Conservation (phyloP, 2,113 vertebrate genomes). For the Poicephalus meyeri region DNA sequence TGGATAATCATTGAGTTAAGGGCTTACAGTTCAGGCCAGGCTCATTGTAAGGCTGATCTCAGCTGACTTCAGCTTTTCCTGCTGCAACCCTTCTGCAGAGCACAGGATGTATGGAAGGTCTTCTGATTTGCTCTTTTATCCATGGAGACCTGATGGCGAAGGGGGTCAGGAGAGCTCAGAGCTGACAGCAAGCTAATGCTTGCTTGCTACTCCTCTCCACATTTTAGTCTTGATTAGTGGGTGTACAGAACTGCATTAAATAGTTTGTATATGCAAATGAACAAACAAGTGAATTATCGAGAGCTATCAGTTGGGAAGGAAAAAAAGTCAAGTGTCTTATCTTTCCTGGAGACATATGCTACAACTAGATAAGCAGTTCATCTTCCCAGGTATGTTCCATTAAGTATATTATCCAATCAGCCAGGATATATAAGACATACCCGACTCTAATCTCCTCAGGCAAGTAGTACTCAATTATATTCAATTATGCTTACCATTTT, state of each 20-base stretch:
- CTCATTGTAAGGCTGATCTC: neutral
- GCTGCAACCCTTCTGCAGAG: neutral
- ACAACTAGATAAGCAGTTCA: conserved; percentile 9
- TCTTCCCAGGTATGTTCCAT: conserved; percentile 46
- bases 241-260: neutral
- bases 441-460: conserved; percentile 12
- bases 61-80: neutral
- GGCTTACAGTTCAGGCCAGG: neutral
- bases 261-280: neutral
- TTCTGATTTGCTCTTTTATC: neutral
- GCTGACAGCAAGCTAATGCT: neutral
- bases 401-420: conserved; percentile 49
- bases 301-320: neutral
- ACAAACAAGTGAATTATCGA: conserved; percentile 28
- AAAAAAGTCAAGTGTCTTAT: conserved; percentile 1
- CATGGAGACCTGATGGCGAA: neutral
- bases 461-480: conserved; percentile 52
- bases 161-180: neutral
- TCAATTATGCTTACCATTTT: conserved; percentile 50
- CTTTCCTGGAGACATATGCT: conserved; percentile 16
- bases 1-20: neutral
- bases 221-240: neutral
- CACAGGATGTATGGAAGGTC: neutral
- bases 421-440: conserved; percentile 15
- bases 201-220: neutral